Conservation (phyloP, 2,888 invertebrate genomes). For the Drosophila kuntzei region DNA sequence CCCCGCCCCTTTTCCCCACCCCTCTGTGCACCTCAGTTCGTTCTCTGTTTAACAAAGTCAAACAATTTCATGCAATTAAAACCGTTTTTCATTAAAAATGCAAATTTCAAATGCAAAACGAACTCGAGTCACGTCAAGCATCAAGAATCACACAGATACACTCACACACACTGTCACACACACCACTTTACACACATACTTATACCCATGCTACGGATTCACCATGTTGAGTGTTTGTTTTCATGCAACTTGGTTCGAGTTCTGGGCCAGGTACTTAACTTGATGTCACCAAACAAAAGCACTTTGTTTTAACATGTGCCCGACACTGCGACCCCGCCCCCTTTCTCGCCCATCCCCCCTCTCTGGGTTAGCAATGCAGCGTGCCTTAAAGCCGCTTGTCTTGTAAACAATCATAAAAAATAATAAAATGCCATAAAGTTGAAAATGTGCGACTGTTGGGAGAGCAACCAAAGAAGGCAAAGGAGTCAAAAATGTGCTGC, state of each 20-base stretch:
- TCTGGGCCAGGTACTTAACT: constrained; percentile 77
- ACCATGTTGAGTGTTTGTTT: constrained; percentile 69
- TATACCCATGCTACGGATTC: not conserved
- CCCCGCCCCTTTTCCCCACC: not conserved
- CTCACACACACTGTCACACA: constrained; percentile 22
- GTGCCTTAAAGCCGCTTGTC: constrained; percentile 79
- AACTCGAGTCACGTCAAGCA: constrained; percentile 76
- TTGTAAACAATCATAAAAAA: constrained; percentile 82
- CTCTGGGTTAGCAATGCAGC: constrained; percentile 58
- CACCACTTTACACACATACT: constrained; percentile 25
- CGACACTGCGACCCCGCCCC: constrained; percentile 50
- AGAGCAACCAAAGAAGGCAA: constrained; percentile 16
- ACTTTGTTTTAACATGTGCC: constrained; percentile 80
- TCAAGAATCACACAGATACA: constrained; percentile 40
- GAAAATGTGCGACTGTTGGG: constrained; percentile 49
- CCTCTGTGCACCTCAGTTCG: constrained; percentile 13
- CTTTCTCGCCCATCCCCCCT: not conserved
- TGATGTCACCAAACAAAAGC: constrained; percentile 81
- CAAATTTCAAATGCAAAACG: constrained; percentile 81
- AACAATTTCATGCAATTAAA: constrained; percentile 83
- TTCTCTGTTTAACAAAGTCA: constrained; percentile 78
- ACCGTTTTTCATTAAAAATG: constrained; percentile 83
- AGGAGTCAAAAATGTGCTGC: too few relatives aligned
- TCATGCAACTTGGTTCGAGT: constrained; percentile 62
- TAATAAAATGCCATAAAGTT: constrained; percentile 80